Conservation (phyloP, 30 jellyfish, hydroid and myxozoan species). For the Rhopilema esculentum region DNA sequence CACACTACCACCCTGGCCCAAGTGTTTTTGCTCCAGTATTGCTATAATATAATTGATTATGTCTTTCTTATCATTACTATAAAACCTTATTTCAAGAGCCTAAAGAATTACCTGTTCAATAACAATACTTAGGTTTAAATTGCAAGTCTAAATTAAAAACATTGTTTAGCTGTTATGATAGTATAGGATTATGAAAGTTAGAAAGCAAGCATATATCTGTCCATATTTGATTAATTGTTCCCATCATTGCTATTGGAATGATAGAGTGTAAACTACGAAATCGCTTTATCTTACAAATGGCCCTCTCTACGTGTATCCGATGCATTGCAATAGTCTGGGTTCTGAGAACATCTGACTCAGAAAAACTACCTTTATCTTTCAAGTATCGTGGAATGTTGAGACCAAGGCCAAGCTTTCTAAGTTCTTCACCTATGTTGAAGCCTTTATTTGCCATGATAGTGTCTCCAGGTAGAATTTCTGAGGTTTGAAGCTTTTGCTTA, state of each 20-base stretch:
- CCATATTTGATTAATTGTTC: conserved; percentile 26
- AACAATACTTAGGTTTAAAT: not conserved
- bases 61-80: not conserved
- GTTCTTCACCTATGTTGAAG: conserved; percentile 1
- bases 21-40: not conserved
- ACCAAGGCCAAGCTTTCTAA: not conserved
- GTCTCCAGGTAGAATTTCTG: not conserved
- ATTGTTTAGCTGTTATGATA: conserved; percentile 1
- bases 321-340: conserved; percentile 18
- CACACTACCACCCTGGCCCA: not conserved
- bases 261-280: conserved; percentile 14
- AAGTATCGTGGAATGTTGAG: not conserved
- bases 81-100: not conserved
- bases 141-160: not conserved
- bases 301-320: conserved; percentile 27
- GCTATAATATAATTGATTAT: not conserved
- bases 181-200: conserved; percentile 18
- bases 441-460: conserved; percentile 12
- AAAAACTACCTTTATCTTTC: conserved; percentile 5
- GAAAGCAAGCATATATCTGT: conserved; percentile 20
- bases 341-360: conserved; percentile 2
- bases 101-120: not conserved
- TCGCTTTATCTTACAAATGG: conserved; percentile 21
- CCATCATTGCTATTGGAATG: conserved; percentile 24
- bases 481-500: not conserved